A percentile compares a stretch with the other conserved stretches of the same genome.
phyloP scores from a whole-genome alignment of 2,888 invertebrate genomes.

The Muscina levida region DNA sequence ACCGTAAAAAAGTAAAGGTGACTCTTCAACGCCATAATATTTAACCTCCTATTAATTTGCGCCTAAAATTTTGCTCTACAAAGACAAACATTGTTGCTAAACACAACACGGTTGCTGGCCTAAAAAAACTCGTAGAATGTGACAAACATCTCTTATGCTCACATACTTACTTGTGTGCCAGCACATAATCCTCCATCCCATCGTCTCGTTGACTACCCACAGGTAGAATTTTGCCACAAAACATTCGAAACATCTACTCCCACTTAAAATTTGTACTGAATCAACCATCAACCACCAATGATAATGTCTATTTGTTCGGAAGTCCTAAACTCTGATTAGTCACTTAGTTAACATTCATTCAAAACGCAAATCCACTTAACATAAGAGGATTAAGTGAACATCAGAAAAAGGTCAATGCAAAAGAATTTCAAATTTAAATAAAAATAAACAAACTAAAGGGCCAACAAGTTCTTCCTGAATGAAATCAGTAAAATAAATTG shows the following conservation, averaged over 20 bases:
- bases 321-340: slow-evolving; percentile 68
- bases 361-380: slow-evolving; percentile 53
- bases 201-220: neutral
- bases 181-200: too few species aligned
- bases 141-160: too few species aligned
- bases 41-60: too few species aligned
- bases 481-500: slow-evolving; percentile 55
- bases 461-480: slow-evolving; percentile 39
- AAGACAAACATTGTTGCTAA: too few species aligned
- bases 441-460: slow-evolving; percentile 26
- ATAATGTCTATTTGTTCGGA: slow-evolving; percentile 14
- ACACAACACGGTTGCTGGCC: too few species aligned
- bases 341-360: slow-evolving; percentile 60
- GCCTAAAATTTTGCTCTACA: too few species aligned
- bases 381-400: slow-evolving; percentile 71
- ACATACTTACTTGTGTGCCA: too few species aligned
- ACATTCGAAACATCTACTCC: slow-evolving; percentile 19
- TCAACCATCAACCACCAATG: slow-evolving; percentile 1
- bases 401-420: slow-evolving; percentile 69
- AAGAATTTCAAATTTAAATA: slow-evolving; percentile 62
- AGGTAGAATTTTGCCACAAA: slow-evolving; percentile 9
- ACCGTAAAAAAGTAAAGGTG: too few species aligned
- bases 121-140: too few species aligned
- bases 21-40: too few species aligned
- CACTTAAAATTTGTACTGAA: slow-evolving; percentile 6